These are phyloP conservation scores for Ectemnius continuus DNA, from an alignment of 2,888 invertebrate species.

Conservation along the genomic window DNA sequence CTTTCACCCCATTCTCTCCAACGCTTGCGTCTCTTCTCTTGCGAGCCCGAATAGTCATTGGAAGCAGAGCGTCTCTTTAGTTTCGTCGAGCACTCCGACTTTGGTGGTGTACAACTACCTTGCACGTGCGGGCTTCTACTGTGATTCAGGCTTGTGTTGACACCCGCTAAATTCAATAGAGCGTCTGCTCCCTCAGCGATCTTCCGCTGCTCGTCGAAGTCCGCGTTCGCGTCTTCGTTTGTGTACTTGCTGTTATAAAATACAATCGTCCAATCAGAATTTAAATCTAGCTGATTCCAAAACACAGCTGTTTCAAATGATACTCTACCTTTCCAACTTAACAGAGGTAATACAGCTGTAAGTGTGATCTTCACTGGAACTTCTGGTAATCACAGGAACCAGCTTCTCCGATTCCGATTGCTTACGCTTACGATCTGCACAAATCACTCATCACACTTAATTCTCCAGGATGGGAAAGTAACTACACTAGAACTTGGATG, in stretches of 20 bases:
- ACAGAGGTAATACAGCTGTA: conserved; percentile 83
- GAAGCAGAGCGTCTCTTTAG: conserved; percentile 64
- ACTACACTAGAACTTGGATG: not conserved
- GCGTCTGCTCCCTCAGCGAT: conserved; percentile 90
- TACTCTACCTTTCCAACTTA: conserved; percentile 71
- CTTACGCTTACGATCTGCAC: conserved; percentile 71
- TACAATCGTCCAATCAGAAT: not conserved
- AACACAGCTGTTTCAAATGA: not conserved
- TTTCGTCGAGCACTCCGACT: conserved; percentile 58
- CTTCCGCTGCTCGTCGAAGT: conserved; percentile 84
- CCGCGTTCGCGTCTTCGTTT: conserved; percentile 73
- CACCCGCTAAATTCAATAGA: conserved; percentile 86
- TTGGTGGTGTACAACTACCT: conserved; percentile 46
- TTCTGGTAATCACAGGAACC: conserved; percentile 87
- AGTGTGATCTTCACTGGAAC: conserved; percentile 95
- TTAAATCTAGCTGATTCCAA: not conserved
- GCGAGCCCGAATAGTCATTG: conserved; percentile 66
- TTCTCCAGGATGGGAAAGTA: not conserved
- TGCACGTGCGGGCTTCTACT: conserved; percentile 55
- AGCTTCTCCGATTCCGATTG: conserved; percentile 70
- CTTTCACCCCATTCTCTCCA: conserved; percentile 76
- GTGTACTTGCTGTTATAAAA: conserved; percentile 60
- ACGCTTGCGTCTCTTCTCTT: conserved; percentile 72
- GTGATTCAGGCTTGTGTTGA: conserved; percentile 74
- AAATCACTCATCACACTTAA: not conserved